These are phyloP conservation scores for Mus spretus DNA, from an alignment of 2,797 vertebrate genomes.

Conservation along the genomic window DNA sequence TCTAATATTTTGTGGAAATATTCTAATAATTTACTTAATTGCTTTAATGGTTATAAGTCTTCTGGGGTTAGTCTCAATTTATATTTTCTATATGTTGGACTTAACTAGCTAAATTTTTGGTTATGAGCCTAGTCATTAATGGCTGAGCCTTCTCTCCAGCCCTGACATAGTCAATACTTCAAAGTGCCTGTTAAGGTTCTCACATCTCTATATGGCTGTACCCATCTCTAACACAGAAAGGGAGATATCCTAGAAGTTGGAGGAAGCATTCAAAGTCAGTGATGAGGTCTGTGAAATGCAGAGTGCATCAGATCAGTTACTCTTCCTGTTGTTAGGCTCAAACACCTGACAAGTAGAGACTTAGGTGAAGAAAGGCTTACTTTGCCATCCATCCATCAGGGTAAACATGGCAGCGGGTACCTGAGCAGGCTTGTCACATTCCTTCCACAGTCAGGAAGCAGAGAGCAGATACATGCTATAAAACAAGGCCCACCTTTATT, in stretches of 20 bases:
- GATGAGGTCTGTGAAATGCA: neutral
- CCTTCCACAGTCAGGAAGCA: neutral
- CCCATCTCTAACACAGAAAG: neutral
- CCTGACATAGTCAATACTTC: constrained; percentile 19
- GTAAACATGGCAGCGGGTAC: neutral
- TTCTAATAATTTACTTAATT: constrained; percentile 47
- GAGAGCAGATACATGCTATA: neutral
- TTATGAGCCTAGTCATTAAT: neutral
- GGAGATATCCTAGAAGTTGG: neutral
- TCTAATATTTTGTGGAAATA: constrained; percentile 49
- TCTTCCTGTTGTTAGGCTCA: neutral
- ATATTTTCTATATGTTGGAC: constrained; percentile 31
- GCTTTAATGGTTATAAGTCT: constrained; percentile 11
- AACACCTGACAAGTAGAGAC: neutral
- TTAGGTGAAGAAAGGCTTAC: neutral
- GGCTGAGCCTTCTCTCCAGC: neutral
- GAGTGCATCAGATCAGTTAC: neutral
- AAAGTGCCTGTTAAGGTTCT: neutral
- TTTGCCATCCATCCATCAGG: neutral
- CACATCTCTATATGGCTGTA: neutral
- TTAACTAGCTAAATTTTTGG: neutral
- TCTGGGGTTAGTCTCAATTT: neutral
- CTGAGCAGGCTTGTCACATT: neutral
- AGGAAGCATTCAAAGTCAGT: neutral
- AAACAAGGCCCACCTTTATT: neutral